Base-by-base conservation (phyloP, 1,140 invertebrate species). In the Trichoplusia ni region DNA sequence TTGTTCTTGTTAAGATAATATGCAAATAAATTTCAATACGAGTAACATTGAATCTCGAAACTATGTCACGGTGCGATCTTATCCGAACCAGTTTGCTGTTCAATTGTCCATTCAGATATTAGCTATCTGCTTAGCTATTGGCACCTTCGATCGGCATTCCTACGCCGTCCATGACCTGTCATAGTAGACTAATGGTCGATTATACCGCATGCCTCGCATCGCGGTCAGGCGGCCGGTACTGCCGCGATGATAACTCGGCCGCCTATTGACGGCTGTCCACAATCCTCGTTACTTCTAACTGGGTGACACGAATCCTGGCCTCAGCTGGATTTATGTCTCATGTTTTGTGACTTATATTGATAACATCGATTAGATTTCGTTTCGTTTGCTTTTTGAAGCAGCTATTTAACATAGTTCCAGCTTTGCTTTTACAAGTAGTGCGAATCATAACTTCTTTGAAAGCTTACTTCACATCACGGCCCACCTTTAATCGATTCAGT, bases 291-390 rank as follows among this genome's bases (percentile, higher is more conserved):
- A 29, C 27, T 29, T 2, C 46, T 29, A 53, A 53, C 16, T 53
- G 49, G 49, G 49, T 53, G 49, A 53, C 49, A 53, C 31, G 1
- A 53, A 49, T 49, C 46, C 18, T 16, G 46, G 27, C 13, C 14
- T 5, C 25, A 23, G 13, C n/a, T 29, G 25, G 25, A 29, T 47
- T 47, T 47, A 47, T 47, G 44, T 29, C 29, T 4, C 23, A 1
- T 31, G 18, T 31, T 49, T 7, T n/a, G 46, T n/a, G n/a, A n/a
- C n/a, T n/a, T n/a, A n/a, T n/a, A n/a, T n/a, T n/a, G n/a, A n/a
- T n/a, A n/a, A n/a, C n/a, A n/a, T n/a, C n/a, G n/a, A n/a, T n/a
- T n/a, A n/a, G n/a, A n/a, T n/a, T n/a, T n/a, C n/a, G n/a, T n/a
- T n/a, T n/a, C n/a, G n/a, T n/a, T n/a, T n/a, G n/a, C n/a, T n/a